Conservation (phyloP, 2,113 vertebrate genomes). For the Mugil cephalus region DNA sequence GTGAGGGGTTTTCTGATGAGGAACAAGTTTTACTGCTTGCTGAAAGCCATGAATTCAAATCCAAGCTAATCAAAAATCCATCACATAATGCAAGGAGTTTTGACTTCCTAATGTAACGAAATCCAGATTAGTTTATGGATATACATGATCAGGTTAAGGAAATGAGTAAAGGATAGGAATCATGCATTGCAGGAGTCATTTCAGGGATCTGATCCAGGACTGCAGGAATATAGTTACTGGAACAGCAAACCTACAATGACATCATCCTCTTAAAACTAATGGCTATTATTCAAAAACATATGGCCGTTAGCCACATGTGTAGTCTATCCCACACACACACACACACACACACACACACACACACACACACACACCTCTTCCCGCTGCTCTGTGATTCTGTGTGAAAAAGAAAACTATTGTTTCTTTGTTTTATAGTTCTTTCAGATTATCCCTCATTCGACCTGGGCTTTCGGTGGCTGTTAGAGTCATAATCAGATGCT, state of each 20-base stretch:
- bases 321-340: constrained; percentile 22
- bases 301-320: constrained; percentile 67
- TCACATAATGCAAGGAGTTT: constrained; percentile 2
- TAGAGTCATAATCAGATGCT: constrained; percentile 20
- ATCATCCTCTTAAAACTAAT: constrained; percentile 81
- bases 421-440: constrained; percentile 62
- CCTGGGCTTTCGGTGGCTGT: constrained; percentile 14
- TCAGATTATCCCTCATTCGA: constrained; percentile 23
- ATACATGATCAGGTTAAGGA: neutral
- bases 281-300: constrained; percentile 78
- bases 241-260: constrained; percentile 71
- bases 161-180: constrained; percentile 16
- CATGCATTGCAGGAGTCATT: constrained; percentile 53
- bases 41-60: constrained; percentile 48
- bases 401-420: constrained; percentile 68
- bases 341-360: neutral
- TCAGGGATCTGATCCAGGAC: constrained; percentile 66
- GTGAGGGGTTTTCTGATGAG: constrained; percentile 36
- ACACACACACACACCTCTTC: constrained; percentile 8
- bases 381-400: constrained; percentile 17
- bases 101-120: constrained; percentile 7
- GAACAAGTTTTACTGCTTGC: constrained; percentile 51
- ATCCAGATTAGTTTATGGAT: constrained; percentile 17
- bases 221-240: constrained; percentile 78
- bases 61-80: constrained; percentile 27